These are phyloP conservation scores for Diplogasteroides magnus DNA, from an alignment of 1,140 invertebrate genomes.

Conservation along the genomic window DNA sequence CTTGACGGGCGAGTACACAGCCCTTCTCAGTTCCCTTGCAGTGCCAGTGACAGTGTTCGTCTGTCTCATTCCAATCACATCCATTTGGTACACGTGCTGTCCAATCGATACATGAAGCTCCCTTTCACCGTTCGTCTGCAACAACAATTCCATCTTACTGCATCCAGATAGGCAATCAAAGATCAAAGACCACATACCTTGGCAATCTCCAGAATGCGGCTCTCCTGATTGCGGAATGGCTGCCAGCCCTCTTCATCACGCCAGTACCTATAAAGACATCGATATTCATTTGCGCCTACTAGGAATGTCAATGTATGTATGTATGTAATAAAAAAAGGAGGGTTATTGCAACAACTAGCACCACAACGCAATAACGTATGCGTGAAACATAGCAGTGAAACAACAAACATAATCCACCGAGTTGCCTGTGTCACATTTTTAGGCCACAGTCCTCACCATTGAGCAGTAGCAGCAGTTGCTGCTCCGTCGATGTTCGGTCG, in stretches of 20 bases:
- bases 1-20: no score
- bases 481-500: slow-evolving; percentile 15
- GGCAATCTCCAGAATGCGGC: slow-evolving; percentile 8
- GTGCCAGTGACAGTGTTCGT: slow-evolving; percentile 15
- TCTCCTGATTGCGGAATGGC: slow-evolving; percentile 16
- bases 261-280: slow-evolving; percentile 22
- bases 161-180: not conserved
- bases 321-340: no score
- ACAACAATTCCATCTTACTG: no score
- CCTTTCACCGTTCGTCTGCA: slow-evolving; percentile 8
- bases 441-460: no score
- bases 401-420: no score
- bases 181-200: not conserved
- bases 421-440: no score
- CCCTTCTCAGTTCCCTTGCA: slow-evolving; percentile 13
- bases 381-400: no score
- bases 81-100: slow-evolving; percentile 13
- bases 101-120: slow-evolving; percentile 12
- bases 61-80: slow-evolving; percentile 7
- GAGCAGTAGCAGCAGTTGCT: no score
- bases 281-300: not conserved
- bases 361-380: no score
- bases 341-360: no score
- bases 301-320: no score
- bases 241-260: slow-evolving; percentile 27